Base-by-base conservation (phyloP, 1,140 invertebrate species). In the Rhagoletis pomonella region DNA sequence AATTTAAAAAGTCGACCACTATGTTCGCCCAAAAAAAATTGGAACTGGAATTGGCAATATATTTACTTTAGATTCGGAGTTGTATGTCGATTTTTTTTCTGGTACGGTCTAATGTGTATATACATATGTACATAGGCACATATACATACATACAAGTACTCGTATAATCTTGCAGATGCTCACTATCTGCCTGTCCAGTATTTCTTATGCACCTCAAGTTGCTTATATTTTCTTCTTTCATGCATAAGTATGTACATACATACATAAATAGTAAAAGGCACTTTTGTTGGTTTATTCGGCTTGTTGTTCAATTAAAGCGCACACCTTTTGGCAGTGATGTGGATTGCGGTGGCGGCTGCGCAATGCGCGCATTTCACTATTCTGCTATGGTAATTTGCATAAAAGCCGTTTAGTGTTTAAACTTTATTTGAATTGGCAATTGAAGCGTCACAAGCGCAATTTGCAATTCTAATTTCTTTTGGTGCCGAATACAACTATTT, bases 361-460 rank as follows among this genome's bases (percentile, higher is more conserved):
- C 29, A 39, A 19, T 19, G 47, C 73, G 73, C 73, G 14, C 47
- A 47, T 58, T 81, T 42, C 17, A 55, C 73, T 81, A 29, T 81
- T 81, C 47, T 4, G 29, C 29, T 29, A 19, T 29, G 85, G 14
- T 47, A 62, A 86, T 86, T 86, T 86, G 85, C 85, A 86, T 86
- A 86, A 86, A 86, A 86, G 85, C 85, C 85, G 58, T 86, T 86
- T 86, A 86, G 85, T 86, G 85, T 86, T 86, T 65, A 65, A 81
- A 81, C 73, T 81, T 81, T 81, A 81, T 81, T 81, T 81, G 73
- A 81, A 81, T 81, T 81, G 73, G 73, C 73, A 81, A 81, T 81
- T 81, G 73, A 58, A 81, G 73, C 73, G 73, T 81, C n/a, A 47
- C 73, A 6, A 81, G n/a, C 47, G 10, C 47, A 81, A 81, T 81